Conservation (phyloP, 2,113 vertebrate genomes). For the Alethe castanea region DNA sequence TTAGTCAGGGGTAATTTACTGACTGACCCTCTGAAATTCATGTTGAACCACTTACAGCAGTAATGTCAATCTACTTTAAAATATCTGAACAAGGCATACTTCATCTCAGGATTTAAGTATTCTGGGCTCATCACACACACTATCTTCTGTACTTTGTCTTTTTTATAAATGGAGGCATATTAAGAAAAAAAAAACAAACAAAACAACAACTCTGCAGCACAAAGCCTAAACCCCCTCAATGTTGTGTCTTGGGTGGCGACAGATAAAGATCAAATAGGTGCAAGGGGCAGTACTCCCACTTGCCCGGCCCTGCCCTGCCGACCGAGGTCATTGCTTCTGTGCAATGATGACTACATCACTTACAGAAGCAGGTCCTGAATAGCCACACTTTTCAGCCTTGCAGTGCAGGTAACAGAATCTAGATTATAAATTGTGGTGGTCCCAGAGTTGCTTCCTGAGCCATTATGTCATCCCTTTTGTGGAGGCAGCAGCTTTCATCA, state of each 20-base stretch:
- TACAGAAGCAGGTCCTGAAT: not conserved
- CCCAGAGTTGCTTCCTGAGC: not conserved
- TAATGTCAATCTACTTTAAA: not conserved
- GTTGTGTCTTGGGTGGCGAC: not conserved
- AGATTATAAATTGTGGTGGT: not conserved
- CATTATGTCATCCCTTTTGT: not conserved
- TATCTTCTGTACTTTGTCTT: not conserved
- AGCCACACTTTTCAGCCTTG: not conserved
- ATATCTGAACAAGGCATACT: not conserved
- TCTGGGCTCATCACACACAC: not conserved
- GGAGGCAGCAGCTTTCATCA: not conserved
- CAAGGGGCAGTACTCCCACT: not conserved
- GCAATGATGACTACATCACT: not conserved
- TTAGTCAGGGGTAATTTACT: constrained; percentile 19
- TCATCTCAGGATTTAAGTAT: not conserved
- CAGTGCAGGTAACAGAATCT: not conserved
- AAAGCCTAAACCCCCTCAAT: not conserved
- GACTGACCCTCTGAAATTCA: constrained; percentile 15
- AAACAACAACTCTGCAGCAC: not conserved
- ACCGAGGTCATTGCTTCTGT: not conserved
- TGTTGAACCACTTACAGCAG: not conserved
- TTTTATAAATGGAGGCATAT: not conserved
- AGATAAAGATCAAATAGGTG: not conserved
- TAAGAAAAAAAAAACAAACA: not conserved
- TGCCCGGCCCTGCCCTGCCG: not conserved